phyloP scores from a whole-genome alignment of 2,888 invertebrate genomes.

The Tachina grossa region DNA sequence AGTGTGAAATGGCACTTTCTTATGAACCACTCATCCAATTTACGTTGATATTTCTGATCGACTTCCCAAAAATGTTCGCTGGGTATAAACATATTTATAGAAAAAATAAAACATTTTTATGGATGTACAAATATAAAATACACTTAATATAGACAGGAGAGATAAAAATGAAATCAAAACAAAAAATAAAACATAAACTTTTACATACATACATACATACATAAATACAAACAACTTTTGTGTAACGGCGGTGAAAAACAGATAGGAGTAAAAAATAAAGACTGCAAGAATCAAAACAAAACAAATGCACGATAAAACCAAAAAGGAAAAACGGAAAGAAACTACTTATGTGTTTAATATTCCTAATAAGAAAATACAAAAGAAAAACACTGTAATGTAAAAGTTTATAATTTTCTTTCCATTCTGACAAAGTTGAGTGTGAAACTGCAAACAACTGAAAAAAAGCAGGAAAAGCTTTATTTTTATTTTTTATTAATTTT shows the following conservation, averaged over 20 bases:
- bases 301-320: constrained; percentile 24
- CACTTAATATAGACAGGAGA: background rate
- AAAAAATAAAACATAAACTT: constrained; percentile 13
- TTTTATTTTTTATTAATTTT: background rate
- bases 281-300: constrained; percentile 38
- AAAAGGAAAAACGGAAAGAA: background rate
- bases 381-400: constrained; percentile 20
- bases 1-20: too few relatives aligned
- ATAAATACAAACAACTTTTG: background rate
- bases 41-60: too few relatives aligned
- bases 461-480: constrained; percentile 26
- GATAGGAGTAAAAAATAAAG: background rate
- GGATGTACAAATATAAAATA: background rate
- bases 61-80: too few relatives aligned
- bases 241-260: background rate
- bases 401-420: constrained; percentile 23
- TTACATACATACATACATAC: background rate
- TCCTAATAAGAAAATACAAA: background rate
- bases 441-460: constrained; percentile 45
- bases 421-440: constrained; percentile 24
- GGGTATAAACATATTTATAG: background rate
- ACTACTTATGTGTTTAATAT: background rate
- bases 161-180: constrained; percentile 36
- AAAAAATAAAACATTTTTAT: background rate
- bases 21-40: too few relatives aligned